Conservation (phyloP, 2,888 invertebrate species). For the Incurvaria masculella region DNA sequence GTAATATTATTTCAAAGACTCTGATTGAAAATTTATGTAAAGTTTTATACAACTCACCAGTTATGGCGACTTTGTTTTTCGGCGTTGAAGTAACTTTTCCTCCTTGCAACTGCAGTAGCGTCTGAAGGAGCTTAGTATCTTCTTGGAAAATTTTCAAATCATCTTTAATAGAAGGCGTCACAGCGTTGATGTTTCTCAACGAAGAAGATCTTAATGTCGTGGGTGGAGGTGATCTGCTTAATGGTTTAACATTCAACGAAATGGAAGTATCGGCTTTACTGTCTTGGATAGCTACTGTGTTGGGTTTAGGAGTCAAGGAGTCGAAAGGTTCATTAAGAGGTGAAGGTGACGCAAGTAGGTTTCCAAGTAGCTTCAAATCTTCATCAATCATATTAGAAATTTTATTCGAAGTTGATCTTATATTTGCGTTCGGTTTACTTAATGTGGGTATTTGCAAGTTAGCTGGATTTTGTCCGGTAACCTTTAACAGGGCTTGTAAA, state of each 20-base stretch:
- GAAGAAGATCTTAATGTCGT: slow-evolving; percentile 25
- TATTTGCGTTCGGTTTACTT: slow-evolving; percentile 22
- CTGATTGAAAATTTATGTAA: too few relatives aligned
- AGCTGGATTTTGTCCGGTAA: slow-evolving; percentile 47
- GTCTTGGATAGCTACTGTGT: neutral
- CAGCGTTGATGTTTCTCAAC: slow-evolving; percentile 29
- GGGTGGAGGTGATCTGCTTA: slow-evolving; percentile 19
- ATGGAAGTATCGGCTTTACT: neutral
- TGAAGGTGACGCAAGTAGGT: slow-evolving; percentile 37
- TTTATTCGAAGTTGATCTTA: slow-evolving; percentile 26
- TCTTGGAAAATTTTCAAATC: slow-evolving; percentile 38
- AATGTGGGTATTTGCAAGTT: slow-evolving; percentile 44
- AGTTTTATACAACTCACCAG: too few relatives aligned
- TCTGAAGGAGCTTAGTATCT: slow-evolving; percentile 46
- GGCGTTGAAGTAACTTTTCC: slow-evolving; percentile 43
- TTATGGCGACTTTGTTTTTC: slow-evolving; percentile 38
- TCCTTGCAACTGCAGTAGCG: slow-evolving; percentile 46
- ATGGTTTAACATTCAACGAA: slow-evolving; percentile 1
- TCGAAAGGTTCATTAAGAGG: slow-evolving; percentile 38
- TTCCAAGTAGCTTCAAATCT: slow-evolving; percentile 35
- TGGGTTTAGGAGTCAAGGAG: slow-evolving; percentile 29
- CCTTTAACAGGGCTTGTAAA: slow-evolving; percentile 43
- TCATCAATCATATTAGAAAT: slow-evolving; percentile 23
- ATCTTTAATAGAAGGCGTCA: slow-evolving; percentile 26
- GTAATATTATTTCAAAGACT: too few relatives aligned